Evolutionary conservation across 2,113 vertebrate species (phyloP).

Genomic region (Stigmatopora nigra): DNA sequence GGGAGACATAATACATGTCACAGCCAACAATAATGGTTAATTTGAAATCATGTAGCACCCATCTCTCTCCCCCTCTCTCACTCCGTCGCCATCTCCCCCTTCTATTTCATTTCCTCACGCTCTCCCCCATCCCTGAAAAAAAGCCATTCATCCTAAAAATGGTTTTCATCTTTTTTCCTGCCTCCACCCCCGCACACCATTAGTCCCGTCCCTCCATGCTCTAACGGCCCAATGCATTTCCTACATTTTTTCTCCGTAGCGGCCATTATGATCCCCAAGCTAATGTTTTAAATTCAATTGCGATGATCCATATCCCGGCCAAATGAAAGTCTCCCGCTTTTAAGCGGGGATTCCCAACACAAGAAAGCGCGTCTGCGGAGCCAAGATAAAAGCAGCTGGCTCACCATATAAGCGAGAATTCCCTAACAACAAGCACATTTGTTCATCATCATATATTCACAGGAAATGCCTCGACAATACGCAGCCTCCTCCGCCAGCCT

Average conservation of each 20-base stretch:
- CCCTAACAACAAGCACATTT: slow-evolving; percentile 46
- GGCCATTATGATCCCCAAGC: slow-evolving; percentile 63
- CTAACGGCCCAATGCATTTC: slow-evolving; percentile 69
- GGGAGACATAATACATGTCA: slow-evolving; percentile 70
- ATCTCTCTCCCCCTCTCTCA: slow-evolving; percentile 35
- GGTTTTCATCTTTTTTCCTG: slow-evolving; percentile 49
- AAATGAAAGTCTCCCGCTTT: slow-evolving; percentile 64
- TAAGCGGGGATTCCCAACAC: slow-evolving; percentile 35
- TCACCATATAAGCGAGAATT: slow-evolving; percentile 34
- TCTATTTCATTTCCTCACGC: slow-evolving; percentile 42
- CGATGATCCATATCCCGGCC: slow-evolving; percentile 68
- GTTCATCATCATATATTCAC: slow-evolving; percentile 48
- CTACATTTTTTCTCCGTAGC: slow-evolving; percentile 62
- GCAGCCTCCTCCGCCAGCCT: slow-evolving; percentile 43
- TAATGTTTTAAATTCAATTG: slow-evolving; percentile 74
- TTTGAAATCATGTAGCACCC: slow-evolving; percentile 69
- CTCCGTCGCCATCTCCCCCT: slow-evolving; percentile 23
- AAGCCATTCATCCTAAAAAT: slow-evolving; percentile 67
- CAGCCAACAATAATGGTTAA: slow-evolving; percentile 70
- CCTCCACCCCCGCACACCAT: slow-evolving; percentile 53
- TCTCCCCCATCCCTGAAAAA: slow-evolving; percentile 37
- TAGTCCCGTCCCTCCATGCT: slow-evolving; percentile 61
- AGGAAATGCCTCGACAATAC: slow-evolving; percentile 40
- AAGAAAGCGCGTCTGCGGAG: slow-evolving; percentile 70
- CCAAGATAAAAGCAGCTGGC: slow-evolving; percentile 71